Conservation (phyloP, 30 jellyfish, hydroid and myxozoan genomes). For the Chrysaora quinquecirrha region DNA sequence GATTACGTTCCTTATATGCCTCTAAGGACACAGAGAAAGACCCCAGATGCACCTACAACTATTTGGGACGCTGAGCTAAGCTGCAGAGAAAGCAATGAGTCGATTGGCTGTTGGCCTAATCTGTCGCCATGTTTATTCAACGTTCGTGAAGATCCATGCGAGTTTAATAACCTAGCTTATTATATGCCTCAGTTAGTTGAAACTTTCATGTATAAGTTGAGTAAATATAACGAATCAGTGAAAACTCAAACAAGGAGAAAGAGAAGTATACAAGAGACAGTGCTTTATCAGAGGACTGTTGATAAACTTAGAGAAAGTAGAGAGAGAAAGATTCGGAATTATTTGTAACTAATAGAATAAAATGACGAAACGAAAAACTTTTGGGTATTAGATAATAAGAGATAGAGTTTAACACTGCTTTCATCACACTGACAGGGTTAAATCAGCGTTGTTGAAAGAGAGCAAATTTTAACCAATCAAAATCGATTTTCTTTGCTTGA, state of each 20-base stretch:
- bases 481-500: too few species aligned
- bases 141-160: conserved; percentile 98
- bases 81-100: conserved; percentile 72
- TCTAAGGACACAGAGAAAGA: conserved; percentile 12
- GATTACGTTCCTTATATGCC: conserved; percentile 38
- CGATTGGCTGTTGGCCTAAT: conserved; percentile 99
- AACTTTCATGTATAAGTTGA: conserved; percentile 76
- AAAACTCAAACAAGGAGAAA: conserved; percentile 55
- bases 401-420: too few species aligned
- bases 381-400: too few species aligned
- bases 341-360: too few species aligned
- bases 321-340: not conserved
- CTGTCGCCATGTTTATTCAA: conserved; percentile 93
- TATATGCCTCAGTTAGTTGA: conserved; percentile 94
- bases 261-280: conserved; percentile 36
- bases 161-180: conserved; percentile 90
- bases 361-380: too few species aligned
- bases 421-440: too few species aligned
- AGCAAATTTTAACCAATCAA: too few species aligned
- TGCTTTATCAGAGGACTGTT: conserved; percentile 20
- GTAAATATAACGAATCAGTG: conserved; percentile 79
- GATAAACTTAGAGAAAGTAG: conserved; percentile 24
- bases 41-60: conserved; percentile 72
- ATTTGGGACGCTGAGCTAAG: conserved; percentile 94
- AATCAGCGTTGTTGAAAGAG: too few species aligned